Evolutionary conservation across 23 tunicate species (phyloP).

Genomic region (Trididemnum nubilum): DNA sequence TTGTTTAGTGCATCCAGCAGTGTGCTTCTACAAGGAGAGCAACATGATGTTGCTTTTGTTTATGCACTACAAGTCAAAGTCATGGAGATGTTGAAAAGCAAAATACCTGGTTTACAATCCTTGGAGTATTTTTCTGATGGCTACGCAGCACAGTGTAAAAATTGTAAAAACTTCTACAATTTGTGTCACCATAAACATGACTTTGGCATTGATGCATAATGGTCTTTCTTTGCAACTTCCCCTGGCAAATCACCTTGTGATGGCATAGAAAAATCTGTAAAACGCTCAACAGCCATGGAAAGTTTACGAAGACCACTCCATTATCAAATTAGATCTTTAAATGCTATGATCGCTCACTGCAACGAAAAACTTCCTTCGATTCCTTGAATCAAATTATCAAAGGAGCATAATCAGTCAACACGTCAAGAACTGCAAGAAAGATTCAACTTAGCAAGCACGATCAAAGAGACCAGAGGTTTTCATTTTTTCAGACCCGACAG

Average conservation of each 20-base stretch:
- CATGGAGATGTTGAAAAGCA: background rate
- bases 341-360: background rate
- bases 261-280: background rate
- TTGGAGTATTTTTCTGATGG: conserved; percentile 4
- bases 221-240: background rate
- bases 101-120: background rate
- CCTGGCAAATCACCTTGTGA: background rate
- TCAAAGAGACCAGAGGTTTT: background rate
- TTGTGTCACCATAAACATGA: background rate
- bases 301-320: background rate
- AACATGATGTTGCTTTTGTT: background rate
- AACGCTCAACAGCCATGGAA: conserved; percentile 1
- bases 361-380: background rate
- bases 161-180: background rate
- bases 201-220: background rate
- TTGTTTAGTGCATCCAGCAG: background rate
- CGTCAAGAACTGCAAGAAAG: background rate
- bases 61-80: background rate
- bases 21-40: background rate
- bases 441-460: background rate
- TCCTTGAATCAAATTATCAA: background rate
- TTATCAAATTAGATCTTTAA: background rate
- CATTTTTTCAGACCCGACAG: background rate
- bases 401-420: background rate
- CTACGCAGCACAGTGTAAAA: background rate